Evolutionary conservation across 2,888 invertebrate species (phyloP), one percentile per base, ranked within the genome.

Genomic region (Lepidocyrtoides sp.): DNA sequence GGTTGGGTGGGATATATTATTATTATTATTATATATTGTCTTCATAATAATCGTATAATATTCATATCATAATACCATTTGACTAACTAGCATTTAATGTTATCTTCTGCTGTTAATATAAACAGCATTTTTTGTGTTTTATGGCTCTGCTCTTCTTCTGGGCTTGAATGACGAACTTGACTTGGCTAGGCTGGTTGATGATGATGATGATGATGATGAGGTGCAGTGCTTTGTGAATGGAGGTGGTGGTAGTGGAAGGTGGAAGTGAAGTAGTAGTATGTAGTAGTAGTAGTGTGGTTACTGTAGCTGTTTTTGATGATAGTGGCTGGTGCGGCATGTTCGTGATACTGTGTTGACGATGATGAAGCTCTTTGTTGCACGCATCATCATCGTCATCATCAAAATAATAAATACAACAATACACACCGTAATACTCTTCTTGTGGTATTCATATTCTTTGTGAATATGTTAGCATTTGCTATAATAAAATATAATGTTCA

Each of bases 1-100:
- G 72, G 63, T 60, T 79, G 87, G 79, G 63, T 87, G 87, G 85
- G 85, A 85, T 85, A n/a, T n/a, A n/a, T n/a, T n/a, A 85, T 63
- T 63, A 72, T 41, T 66, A 85, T 63, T 63, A 72, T 41, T 72
- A 72, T 41, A 72, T 41, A 41, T 41, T 72, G 72, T 72, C 44
- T 44, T 72, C 41, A 72, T 72, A 72, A 60, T 51, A 36, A 83
- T 83, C 66, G 44, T 83, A 83, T 72, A 72, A 72, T 72, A 72
- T 72, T 83, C 83, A 63, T 83, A 83, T 85, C 57, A 75, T 75
- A 85, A 85, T 85, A 75, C 85, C 72, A 85, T 85, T 85, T 85
- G 84, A 84, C 75, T 85, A 85, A 75, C 72, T 75, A 75, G 85
- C 72, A 54, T 48, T 75, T 85, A 77, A 77, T 77, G 51, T 48